phyloP scores from a whole-genome alignment of 2,113 vertebrate species.

The Gallinago jamesoni region DNA sequence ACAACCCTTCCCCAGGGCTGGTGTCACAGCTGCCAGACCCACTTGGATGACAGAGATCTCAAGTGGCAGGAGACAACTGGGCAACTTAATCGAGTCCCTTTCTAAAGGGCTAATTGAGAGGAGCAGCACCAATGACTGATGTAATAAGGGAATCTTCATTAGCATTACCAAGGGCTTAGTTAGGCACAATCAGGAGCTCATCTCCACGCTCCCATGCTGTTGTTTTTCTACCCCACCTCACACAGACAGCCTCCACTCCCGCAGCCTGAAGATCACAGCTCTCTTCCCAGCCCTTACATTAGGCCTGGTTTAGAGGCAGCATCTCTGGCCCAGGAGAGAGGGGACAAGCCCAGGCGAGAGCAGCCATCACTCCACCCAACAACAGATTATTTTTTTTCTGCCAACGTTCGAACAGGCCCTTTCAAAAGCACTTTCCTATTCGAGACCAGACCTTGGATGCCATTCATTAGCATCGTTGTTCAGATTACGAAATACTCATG shows the following conservation, averaged over 20 bases:
- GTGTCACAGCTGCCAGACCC: background rate
- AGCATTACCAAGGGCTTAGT: conserved; percentile 34
- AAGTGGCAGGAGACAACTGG: background rate
- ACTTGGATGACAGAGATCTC: background rate
- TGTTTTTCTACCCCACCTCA: background rate
- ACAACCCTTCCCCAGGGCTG: background rate
- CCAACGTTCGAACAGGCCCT: background rate
- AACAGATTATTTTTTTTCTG: background rate
- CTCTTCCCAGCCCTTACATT: background rate
- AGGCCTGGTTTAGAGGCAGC: background rate
- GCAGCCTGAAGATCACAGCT: background rate
- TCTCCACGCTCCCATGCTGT: background rate
- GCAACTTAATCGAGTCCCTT: conserved; percentile 47
- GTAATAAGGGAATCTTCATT: background rate
- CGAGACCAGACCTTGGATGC: background rate
- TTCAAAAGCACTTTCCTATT: background rate
- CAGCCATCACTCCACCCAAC: background rate
- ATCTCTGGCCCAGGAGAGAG: background rate
- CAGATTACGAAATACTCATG: background rate
- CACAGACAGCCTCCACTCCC: background rate
- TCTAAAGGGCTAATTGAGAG: conserved; percentile 40
- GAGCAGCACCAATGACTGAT: background rate
- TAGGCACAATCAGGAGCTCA: background rate
- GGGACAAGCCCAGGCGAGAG: background rate
- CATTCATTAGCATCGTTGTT: background rate